Evolutionary conservation across 2,888 invertebrate genomes (phyloP), one percentile per base, ranked within the genome.

Genomic region (Cybosia mesomella): DNA sequence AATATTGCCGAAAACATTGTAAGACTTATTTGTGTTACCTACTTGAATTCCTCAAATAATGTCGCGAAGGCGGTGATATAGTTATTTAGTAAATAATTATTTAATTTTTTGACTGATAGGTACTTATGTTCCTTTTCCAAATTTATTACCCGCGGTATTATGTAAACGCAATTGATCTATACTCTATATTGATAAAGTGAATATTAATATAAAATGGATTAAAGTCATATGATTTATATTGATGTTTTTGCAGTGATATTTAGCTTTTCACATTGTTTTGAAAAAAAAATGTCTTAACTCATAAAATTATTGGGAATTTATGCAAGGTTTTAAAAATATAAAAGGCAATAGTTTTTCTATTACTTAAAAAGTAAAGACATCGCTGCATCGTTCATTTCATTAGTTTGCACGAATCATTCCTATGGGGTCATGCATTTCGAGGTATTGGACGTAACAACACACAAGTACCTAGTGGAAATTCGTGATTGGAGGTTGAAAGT

Each of bases 321-420:
- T 64, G 72, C 75, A 77, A 73, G 70, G 74, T 77, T 76, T 72
- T 71, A 74, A n/a, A 75, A 67, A 72, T 80, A 74, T 73, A 65
- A 67, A 74, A 74, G 85, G 86, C 83, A 82, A 85, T 83, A 85
- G 80, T 85, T 83, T 86, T 85, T 81, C 80, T 85, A 84, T 74
- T 85, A 83, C 79, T 81, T 85, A 86, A 83, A 67, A 81, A 75
- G 74, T 84, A 85, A 89, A 79, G 74, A 77, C 90, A 91, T 91
- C 71, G 74, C 78, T 89, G 76, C 90, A 91, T 91, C 71, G 74
- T 79, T 89, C 94, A 94, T 93, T 92, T 93, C 91, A 90, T 91
- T 95, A 95, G 95, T 94, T 95, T 96, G 96, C 96, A 96, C 95
- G 96, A 95, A 96, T 96, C 96, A 96, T 96, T 96, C 96, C 96